phyloP scores from a whole-genome alignment of 2,113 vertebrate genomes.

The Dromiciops gliroides region DNA sequence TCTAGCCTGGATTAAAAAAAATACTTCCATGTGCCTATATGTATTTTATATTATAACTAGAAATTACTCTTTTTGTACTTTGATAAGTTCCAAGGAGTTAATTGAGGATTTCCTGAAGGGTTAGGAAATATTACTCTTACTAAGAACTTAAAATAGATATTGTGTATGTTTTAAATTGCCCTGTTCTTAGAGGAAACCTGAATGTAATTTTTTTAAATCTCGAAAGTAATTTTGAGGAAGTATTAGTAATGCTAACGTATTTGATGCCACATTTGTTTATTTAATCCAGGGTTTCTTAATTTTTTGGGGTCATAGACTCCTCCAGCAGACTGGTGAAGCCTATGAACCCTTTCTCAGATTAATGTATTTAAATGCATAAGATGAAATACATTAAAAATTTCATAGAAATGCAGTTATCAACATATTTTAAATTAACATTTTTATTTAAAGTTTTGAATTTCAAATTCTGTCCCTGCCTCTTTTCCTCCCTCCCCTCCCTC shows the following conservation, averaged over 20 bases:
- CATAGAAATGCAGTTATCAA: background rate
- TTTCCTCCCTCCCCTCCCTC: no score
- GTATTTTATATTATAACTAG: conserved; percentile 27
- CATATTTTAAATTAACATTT: no score
- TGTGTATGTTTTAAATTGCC: conserved; percentile 19
- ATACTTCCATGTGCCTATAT: background rate
- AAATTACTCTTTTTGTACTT: conserved; percentile 18
- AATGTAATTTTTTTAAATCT: conserved; percentile 14
- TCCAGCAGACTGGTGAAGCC: background rate
- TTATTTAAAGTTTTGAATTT: no score
- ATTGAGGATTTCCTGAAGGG: conserved; percentile 13
- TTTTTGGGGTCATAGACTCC: no score
- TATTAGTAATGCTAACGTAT: background rate
- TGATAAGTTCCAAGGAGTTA: background rate
- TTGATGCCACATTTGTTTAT: background rate
- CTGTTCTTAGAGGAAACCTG: conserved; percentile 18
- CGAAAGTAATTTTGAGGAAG: conserved; percentile 16
- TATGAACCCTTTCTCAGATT: background rate
- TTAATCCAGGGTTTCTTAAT: no score
- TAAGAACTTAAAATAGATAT: conserved; percentile 24
- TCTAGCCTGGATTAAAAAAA: conserved; percentile 14
- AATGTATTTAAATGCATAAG: background rate
- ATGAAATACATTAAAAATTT: background rate
- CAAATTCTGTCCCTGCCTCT: no score
- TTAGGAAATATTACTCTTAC: conserved; percentile 19